These are phyloP conservation scores for Vidua macroura DNA, from an alignment of 2,113 vertebrate species.

Conservation along the genomic window DNA sequence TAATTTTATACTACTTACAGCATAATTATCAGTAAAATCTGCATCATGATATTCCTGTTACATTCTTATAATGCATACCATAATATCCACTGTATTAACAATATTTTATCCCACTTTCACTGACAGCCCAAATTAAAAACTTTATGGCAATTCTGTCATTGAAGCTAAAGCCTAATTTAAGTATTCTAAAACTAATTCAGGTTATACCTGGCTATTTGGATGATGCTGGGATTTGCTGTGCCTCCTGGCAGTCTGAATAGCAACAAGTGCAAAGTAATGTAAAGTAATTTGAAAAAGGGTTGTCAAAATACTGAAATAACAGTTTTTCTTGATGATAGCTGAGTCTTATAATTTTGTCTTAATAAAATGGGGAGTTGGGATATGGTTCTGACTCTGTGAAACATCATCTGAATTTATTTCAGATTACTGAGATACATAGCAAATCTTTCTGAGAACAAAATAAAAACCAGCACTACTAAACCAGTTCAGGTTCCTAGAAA, in stretches of 20 bases:
- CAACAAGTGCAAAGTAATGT: background rate
- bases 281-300: background rate
- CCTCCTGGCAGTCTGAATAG: background rate
- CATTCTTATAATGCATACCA: background rate
- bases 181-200: background rate
- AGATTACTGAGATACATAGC: background rate
- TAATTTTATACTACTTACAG: background rate
- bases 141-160: background rate
- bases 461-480: background rate
- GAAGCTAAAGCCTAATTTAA: background rate
- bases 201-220: background rate
- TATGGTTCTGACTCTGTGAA: background rate
- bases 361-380: background rate
- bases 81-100: background rate
- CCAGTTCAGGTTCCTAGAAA: background rate
- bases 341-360: background rate
- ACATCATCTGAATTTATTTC: background rate
- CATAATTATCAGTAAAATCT: background rate
- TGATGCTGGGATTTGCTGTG: background rate
- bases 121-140: background rate
- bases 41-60: background rate
- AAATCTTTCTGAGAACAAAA: background rate
- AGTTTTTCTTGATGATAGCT: background rate
- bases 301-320: background rate
- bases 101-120: background rate